phyloP scores from a whole-genome alignment of 2,113 vertebrate species.

The Upupa epops region DNA sequence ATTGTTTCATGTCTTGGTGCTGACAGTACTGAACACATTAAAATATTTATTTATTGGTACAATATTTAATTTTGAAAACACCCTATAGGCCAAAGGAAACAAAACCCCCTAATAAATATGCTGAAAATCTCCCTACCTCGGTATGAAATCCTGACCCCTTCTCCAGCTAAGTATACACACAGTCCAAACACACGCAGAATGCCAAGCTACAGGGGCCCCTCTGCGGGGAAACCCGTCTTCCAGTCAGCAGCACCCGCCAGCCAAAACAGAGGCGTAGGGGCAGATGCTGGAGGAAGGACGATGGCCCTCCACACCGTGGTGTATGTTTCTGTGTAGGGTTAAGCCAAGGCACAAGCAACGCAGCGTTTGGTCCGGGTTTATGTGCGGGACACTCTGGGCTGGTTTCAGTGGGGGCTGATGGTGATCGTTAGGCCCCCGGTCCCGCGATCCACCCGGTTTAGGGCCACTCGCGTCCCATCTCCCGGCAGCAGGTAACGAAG shows the following conservation, averaged over 20 bases:
- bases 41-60: background rate
- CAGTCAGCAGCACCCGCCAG: slow-evolving; percentile 34
- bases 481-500: rapidly evolving
- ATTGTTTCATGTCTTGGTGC: background rate
- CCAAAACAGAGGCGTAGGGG: background rate
- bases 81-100: slow-evolving; percentile 27
- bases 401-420: rapidly evolving
- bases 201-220: slow-evolving; percentile 65
- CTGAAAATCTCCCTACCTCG: slow-evolving; percentile 61
- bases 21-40: background rate
- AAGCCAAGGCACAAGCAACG: rapidly evolving
- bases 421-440: background rate
- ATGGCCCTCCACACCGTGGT: background rate
- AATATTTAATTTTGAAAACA: slow-evolving; percentile 9
- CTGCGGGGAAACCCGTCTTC: slow-evolving; percentile 46
- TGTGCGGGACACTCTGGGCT: background rate
- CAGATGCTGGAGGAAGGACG: background rate
- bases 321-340: background rate
- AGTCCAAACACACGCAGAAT: slow-evolving; percentile 53
- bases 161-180: slow-evolving; percentile 64
- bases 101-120: slow-evolving; percentile 39
- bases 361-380: background rate
- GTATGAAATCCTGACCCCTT: slow-evolving; percentile 67
- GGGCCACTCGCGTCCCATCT: background rate
- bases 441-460: background rate